Evolutionary conservation across 2,888 invertebrate species (phyloP).

Genomic region (Chaitophorus viminalis): DNA sequence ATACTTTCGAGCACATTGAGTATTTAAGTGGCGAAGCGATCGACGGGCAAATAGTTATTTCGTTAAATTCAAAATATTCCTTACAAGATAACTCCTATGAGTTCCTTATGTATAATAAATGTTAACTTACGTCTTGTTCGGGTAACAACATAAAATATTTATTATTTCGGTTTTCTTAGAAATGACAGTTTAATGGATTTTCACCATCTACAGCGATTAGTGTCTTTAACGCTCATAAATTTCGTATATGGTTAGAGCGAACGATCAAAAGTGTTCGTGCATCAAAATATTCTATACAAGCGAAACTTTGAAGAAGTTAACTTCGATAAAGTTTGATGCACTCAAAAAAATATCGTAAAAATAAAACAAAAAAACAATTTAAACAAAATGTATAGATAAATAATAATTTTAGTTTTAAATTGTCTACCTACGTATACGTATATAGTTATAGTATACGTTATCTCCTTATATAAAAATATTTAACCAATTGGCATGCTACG

Average conservation of each 20-base stretch:
- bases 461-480: no score
- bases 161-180: conserved; percentile 12
- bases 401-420: no score
- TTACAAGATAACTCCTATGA: not conserved
- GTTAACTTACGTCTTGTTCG: conserved; percentile 2
- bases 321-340: not conserved
- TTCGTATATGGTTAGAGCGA: not conserved
- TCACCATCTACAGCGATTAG: conserved; percentile 21
- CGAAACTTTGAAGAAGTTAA: not conserved
- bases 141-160: conserved; percentile 43
- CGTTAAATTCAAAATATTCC: not conserved
- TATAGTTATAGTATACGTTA: no score
- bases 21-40: not conserved
- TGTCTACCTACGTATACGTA: no score
- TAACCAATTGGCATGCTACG: no score
- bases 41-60: not conserved
- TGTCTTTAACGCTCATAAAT: conserved; percentile 23
- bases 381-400: no score
- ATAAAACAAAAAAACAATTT: no score
- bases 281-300: not conserved
- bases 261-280: not conserved
- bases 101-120: conserved; percentile 1
- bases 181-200: conserved; percentile 43
- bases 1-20: not conserved
- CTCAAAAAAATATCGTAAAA: no score